Evolutionary conservation across 2,888 invertebrate species (phyloP), one percentile per base, ranked within the genome.

Genomic region (Mesochorus sp.): DNA sequence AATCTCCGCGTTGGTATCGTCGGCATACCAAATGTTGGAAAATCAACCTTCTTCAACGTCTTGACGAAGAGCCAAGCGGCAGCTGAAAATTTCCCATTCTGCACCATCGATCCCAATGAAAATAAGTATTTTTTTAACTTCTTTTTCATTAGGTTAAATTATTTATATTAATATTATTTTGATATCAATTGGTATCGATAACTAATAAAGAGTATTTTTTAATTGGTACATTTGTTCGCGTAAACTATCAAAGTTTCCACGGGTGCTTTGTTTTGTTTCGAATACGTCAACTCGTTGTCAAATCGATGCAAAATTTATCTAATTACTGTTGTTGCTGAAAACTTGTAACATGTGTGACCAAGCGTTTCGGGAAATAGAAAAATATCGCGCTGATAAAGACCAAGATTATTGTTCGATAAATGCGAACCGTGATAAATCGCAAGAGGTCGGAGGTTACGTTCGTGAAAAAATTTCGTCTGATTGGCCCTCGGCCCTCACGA

Each of bases 51-150:
- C 93, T 99, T 99, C 94, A 99, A 99, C 92, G 98, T 99, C 21
- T 92, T 99, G 81, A 99, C 99, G 28, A 98, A 99, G 91, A 98
- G 98, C 91, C 96, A 97, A 88, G 99, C 98, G 3, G 96, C 98
- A 68, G 99, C 99, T 62, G 99, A 99, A 91, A 99, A 99, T 91
- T 99, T 99, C 91, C 99, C 99, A 0, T 99, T 99, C 94, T 99
- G 99, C 93, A 99, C 99, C 91, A 99, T 99, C 91, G 99, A 99
- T 92, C 99, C 99, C 55, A 99, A 99, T 97, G 99, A 99, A 95
- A 99, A 97, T 98, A 97, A 98, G 98, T 97, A 95, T 95, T 81
- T 72, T 79, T 57, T 42, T 10, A 6, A 24, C 4, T 47, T 17
- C 10, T 49, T 49, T 21, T 70, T 10, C 21, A 12, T 1, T 19